These are phyloP conservation scores for Automeris io DNA, from an alignment of 2,888 invertebrate genomes.

Conservation along the genomic window DNA sequence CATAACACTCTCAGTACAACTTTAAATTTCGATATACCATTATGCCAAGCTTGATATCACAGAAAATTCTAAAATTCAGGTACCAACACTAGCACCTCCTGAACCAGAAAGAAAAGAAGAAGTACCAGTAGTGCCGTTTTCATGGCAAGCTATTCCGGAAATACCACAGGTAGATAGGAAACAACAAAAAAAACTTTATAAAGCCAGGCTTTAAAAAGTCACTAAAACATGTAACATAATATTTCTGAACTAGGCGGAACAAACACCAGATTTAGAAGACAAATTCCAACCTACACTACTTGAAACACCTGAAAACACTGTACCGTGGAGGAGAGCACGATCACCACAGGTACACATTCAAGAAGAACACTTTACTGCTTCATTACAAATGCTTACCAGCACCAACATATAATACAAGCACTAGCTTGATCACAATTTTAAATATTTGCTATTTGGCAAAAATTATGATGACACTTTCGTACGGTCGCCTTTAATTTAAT, in stretches of 20 bases:
- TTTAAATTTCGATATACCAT: too few species aligned
- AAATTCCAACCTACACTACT: slow-evolving; percentile 60
- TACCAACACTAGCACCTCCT: slow-evolving; percentile 42
- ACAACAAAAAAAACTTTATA: slow-evolving; percentile 11
- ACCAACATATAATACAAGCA: slow-evolving; percentile 21
- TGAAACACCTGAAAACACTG: slow-evolving; percentile 42
- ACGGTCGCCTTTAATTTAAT: slow-evolving; percentile 59
- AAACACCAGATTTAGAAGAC: slow-evolving; percentile 63
- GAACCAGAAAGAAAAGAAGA: slow-evolving; percentile 46
- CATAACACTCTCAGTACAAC: too few species aligned
- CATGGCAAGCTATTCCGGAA: slow-evolving; percentile 68
- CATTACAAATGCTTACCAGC: slow-evolving; percentile 16
- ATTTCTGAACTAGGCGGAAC: slow-evolving; percentile 56
- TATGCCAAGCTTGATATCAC: too few species aligned
- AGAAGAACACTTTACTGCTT: slow-evolving; percentile 9
- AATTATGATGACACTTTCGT: slow-evolving; percentile 25
- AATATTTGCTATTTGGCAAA: neutral
- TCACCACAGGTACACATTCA: slow-evolving; percentile 51
- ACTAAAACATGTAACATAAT: slow-evolving; percentile 9
- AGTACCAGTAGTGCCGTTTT: slow-evolving; percentile 56
- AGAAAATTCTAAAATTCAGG: slow-evolving; percentile 29
- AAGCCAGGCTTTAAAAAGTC: slow-evolving; percentile 16
- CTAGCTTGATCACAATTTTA: slow-evolving; percentile 16
- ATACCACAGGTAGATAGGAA: slow-evolving; percentile 57
- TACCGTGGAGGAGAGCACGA: slow-evolving; percentile 57